phyloP scores from a whole-genome alignment of 2,888 invertebrate genomes.

The Ditula angustiorana region DNA sequence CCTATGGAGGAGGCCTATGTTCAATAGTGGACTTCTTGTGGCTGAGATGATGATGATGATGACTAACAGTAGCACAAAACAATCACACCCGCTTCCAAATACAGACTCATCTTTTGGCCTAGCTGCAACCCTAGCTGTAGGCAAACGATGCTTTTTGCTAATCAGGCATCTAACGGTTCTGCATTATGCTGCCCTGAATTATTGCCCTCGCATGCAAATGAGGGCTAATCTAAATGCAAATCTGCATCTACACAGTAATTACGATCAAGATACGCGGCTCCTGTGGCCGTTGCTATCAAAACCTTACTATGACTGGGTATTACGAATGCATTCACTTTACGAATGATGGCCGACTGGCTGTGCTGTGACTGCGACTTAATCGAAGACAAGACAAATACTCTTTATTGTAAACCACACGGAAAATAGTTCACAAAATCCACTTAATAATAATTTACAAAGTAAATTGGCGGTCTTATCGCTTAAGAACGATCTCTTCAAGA shows the following conservation, averaged over 20 bases:
- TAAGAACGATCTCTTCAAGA: no score
- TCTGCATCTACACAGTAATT: conserved; percentile 69
- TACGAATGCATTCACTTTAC: conserved; percentile 6
- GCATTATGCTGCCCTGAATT: conserved; percentile 55
- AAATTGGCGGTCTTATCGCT: no score
- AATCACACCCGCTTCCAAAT: neutral
- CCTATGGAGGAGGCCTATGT: no score
- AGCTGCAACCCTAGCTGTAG: conserved; percentile 38
- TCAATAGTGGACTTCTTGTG: no score
- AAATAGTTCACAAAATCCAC: no score
- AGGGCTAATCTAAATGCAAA: conserved; percentile 70
- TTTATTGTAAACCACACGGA: no score
- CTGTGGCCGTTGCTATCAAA: conserved; percentile 39
- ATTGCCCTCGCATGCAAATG: conserved; percentile 72
- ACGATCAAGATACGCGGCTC: conserved; percentile 66
- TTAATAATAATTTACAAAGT: no score
- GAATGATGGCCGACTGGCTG: no score
- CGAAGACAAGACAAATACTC: no score
- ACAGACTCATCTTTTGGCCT: conserved; percentile 5
- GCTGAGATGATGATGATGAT: no score
- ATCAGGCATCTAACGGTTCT: conserved; percentile 62
- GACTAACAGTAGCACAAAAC: no score
- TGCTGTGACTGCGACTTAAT: no score
- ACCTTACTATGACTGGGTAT: conserved; percentile 23
- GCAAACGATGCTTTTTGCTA: conserved; percentile 64